Percentiles rank a stretch among this genome's conserved stretches.
Conservation (phyloP, 2,113 vertebrate species). For the Sialia sialis region DNA sequence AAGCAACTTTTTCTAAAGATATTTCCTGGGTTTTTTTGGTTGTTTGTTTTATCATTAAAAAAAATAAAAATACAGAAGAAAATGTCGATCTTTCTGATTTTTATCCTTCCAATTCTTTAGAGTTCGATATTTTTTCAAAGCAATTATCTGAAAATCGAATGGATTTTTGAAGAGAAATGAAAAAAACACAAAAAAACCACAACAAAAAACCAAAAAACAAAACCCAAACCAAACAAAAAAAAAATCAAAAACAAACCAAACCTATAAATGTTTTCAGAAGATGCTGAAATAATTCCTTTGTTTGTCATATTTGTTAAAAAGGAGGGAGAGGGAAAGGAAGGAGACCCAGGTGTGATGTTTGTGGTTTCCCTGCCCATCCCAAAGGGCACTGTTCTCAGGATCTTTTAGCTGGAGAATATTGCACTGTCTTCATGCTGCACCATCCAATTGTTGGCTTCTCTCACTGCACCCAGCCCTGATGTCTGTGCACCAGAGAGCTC, state of each 20-base stretch:
- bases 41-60: background rate
- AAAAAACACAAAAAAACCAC: background rate
- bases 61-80: background rate
- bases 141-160: background rate
- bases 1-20: background rate
- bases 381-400: background rate
- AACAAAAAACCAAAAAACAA: too few relatives aligned
- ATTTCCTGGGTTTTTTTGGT: background rate
- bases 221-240: background rate
- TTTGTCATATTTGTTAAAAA: background rate
- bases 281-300: background rate
- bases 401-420: background rate
- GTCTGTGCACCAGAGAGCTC: background rate
- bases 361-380: background rate
- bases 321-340: background rate
- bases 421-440: fast-evolving
- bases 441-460: background rate
- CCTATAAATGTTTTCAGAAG: background rate
- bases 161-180: background rate
- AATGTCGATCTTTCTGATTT: background rate
- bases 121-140: background rate
- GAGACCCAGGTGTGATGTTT: background rate
- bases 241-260: background rate
- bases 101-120: background rate
- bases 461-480: background rate